Conservation (phyloP, 2,888 invertebrate species). For the Prionchulus punctatus region DNA sequence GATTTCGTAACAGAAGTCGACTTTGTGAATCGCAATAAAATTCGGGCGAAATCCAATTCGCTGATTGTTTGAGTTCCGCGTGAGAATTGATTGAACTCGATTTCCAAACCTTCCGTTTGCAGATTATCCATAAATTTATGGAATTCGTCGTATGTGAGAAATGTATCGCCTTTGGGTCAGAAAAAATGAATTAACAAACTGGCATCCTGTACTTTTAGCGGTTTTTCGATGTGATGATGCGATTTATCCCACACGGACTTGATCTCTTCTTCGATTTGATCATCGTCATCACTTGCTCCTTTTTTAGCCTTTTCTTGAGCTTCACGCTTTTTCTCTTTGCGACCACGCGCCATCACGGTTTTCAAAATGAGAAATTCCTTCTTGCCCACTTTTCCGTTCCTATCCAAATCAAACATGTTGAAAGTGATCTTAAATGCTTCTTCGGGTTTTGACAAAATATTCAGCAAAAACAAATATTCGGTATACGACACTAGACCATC, state of each 20-base stretch:
- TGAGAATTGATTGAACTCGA: constrained; percentile 89
- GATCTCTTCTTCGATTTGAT: no score
- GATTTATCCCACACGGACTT: not conserved
- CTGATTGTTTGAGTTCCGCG: constrained; percentile 78
- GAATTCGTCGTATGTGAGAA: constrained; percentile 78
- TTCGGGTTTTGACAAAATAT: constrained; percentile 86
- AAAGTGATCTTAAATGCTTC: constrained; percentile 93
- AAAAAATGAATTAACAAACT: constrained; percentile 85
- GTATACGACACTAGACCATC: constrained; percentile 77
- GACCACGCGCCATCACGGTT: no score
- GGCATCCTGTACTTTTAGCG: constrained; percentile 48
- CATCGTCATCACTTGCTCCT: no score
- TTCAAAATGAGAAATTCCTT: constrained; percentile 92
- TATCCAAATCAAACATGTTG: constrained; percentile 98
- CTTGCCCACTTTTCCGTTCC: constrained; percentile 89
- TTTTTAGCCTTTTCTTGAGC: no score
- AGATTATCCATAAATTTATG: constrained; percentile 84
- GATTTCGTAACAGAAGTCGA: no score
- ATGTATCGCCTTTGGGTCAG: constrained; percentile 71
- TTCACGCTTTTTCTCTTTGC: no score
- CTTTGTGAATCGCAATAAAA: constrained; percentile 73
- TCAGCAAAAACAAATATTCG: constrained; percentile 85
- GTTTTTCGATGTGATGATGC: constrained; percentile 14
- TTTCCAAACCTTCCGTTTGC: constrained; percentile 82
- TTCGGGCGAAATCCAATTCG: constrained; percentile 88